Evolutionary conservation across 2,797 vertebrate species (phyloP).

Genomic region (Ficedula albicollis): DNA sequence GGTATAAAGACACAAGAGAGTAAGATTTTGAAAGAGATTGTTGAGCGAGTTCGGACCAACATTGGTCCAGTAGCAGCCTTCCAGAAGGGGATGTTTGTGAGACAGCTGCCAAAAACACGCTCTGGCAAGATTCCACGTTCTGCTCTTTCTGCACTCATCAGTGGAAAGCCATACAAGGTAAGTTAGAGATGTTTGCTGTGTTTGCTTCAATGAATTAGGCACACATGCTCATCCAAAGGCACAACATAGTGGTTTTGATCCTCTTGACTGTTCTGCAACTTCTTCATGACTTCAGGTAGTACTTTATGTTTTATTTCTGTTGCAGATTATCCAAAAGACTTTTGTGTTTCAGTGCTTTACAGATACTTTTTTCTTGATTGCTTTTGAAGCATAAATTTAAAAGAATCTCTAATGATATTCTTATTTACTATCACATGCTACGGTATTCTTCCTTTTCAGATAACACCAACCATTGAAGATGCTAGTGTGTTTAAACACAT

Average conservation of each 20-base stretch:
- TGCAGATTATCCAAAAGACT: neutral
- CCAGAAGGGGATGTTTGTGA: slow-evolving; percentile 86
- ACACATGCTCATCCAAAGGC: neutral
- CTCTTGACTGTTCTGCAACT: neutral
- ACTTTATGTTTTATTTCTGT: neutral
- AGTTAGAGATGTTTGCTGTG: neutral
- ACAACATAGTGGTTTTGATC: neutral
- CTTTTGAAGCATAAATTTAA: neutral
- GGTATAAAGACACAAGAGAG: slow-evolving; percentile 74
- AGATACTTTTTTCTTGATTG: neutral
- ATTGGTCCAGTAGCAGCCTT: slow-evolving; percentile 95
- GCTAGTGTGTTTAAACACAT: slow-evolving; percentile 86
- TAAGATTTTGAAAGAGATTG: slow-evolving; percentile 81
- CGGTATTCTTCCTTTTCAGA: slow-evolving; percentile 72
- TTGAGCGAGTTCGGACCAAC: slow-evolving; percentile 82
- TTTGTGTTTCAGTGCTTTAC: neutral
- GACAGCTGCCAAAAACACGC: slow-evolving; percentile 89
- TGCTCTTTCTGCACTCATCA: slow-evolving; percentile 85
- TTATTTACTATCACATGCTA: neutral
- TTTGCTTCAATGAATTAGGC: neutral
- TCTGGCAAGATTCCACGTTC: slow-evolving; percentile 96
- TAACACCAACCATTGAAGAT: slow-evolving; percentile 93
- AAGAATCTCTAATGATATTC: neutral
- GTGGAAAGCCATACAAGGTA: slow-evolving; percentile 90
- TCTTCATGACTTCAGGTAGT: neutral